A percentile compares a stretch with the other conserved stretches of the same genome.
phyloP scores from a whole-genome alignment of 2,888 invertebrate genomes.

The Apodemia mormo region DNA sequence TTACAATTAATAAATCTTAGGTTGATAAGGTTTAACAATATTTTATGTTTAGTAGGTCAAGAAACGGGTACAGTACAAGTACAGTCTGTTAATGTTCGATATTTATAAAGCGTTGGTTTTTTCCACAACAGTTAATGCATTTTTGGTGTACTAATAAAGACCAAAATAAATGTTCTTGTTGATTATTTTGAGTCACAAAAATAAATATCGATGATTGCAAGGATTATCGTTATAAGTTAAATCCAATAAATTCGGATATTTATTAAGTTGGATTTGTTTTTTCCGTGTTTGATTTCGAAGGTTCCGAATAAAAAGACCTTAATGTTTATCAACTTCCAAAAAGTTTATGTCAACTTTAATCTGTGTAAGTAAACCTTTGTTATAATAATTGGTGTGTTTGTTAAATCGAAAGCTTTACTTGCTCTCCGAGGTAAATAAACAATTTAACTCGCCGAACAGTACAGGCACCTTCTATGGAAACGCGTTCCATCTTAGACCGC shows the following conservation, averaged over 20 bases:
- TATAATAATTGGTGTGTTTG: too few relatives aligned
- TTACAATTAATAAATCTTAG: not conserved
- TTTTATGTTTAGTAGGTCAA: constrained; percentile 21
- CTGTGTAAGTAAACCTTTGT: too few relatives aligned
- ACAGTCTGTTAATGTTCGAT: constrained; percentile 4
- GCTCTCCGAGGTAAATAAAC: too few relatives aligned
- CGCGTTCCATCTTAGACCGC: too few relatives aligned
- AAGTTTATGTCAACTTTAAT: not conserved
- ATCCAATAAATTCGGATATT: constrained; percentile 3
- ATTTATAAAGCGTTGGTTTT: constrained; percentile 17
- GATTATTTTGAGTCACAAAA: too few relatives aligned
- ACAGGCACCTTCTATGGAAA: too few relatives aligned
- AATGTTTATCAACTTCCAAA: not conserved
- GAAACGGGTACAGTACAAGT: constrained; percentile 18
- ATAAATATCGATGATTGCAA: too few relatives aligned
- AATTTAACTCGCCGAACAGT: too few relatives aligned
- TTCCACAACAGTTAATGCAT: constrained; percentile 9
- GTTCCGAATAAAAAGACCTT: not conserved
- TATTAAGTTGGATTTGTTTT: not conserved
- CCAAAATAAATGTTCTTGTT: too few relatives aligned
- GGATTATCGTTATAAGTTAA: not conserved
- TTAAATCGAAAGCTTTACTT: too few relatives aligned
- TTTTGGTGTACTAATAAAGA: too few relatives aligned
- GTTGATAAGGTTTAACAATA: not conserved
- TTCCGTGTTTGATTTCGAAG: not conserved